These are phyloP conservation scores for Cherax quadricarinatus DNA, from an alignment of 1,140 invertebrate species.

Conservation along the genomic window DNA sequence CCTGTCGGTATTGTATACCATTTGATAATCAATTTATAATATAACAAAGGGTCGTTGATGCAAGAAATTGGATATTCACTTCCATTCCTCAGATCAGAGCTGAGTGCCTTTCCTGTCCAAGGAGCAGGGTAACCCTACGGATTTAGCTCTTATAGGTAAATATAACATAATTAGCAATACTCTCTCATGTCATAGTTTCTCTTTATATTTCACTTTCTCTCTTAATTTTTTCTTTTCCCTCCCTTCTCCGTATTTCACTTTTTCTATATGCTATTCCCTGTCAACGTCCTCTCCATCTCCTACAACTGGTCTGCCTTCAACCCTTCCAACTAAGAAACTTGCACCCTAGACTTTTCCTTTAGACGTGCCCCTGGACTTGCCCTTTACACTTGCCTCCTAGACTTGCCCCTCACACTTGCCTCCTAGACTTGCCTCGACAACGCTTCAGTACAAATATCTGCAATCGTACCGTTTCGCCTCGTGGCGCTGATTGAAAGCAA, in stretches of 20 bases:
- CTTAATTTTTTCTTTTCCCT: not conserved
- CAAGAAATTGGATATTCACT: too few relatives aligned
- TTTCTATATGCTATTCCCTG: not conserved
- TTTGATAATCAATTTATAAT: too few relatives aligned
- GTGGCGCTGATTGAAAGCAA: conserved; percentile 5
- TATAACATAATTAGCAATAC: too few relatives aligned
- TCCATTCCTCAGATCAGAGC: too few relatives aligned
- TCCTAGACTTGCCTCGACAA: not conserved
- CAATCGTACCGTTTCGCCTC: not conserved
- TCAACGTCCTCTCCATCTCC: not conserved
- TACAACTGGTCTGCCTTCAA: not conserved
- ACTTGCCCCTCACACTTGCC: not conserved
- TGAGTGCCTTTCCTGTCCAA: too few relatives aligned
- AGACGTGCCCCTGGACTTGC: not conserved
- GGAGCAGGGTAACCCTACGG: too few relatives aligned
- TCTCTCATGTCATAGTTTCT: not conserved
- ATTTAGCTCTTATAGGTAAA: too few relatives aligned
- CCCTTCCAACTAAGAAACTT: too few relatives aligned
- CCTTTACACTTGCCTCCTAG: not conserved
- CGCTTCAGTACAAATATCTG: not conserved
- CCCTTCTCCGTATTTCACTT: not conserved
- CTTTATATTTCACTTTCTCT: not conserved
- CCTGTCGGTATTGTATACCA: too few relatives aligned
- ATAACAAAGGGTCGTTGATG: too few relatives aligned
- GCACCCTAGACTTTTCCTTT: too few relatives aligned